phyloP scores from a whole-genome alignment of 2,113 vertebrate genomes.

The Pollimyrus isidori region DNA sequence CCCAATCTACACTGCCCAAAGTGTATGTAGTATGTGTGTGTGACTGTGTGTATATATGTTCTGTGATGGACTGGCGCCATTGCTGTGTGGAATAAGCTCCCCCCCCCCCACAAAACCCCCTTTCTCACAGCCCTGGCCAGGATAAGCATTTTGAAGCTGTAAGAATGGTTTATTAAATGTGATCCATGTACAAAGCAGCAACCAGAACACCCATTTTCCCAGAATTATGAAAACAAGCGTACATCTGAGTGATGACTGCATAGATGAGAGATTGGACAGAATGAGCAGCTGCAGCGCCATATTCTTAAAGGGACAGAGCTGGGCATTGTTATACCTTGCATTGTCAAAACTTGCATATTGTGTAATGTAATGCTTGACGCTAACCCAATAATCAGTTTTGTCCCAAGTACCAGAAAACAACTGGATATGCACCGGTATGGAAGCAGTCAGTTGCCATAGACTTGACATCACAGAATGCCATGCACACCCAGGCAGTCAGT shows the following conservation, averaged over 20 bases:
- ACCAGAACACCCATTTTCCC: not conserved
- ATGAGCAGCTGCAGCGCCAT: not conserved
- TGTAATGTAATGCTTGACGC: not conserved
- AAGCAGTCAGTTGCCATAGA: not conserved
- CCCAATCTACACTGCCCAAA: not conserved
- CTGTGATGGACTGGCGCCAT: not conserved
- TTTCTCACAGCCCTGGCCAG: not conserved
- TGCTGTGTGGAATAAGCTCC: not conserved
- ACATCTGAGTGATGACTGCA: not conserved
- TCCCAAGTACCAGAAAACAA: not conserved
- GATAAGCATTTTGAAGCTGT: not conserved
- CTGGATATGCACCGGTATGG: not conserved
- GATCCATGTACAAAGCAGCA: not conserved
- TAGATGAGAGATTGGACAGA: not conserved
- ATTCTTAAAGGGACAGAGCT: not conserved
- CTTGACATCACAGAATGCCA: not conserved
- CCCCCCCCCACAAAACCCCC: not conserved
- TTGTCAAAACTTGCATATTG: not conserved
- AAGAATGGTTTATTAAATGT: not conserved
- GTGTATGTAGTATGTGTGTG: not conserved
- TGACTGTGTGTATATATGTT: not conserved
- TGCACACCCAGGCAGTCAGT: not conserved
- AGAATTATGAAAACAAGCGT: not conserved
- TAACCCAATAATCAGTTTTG: not conserved
- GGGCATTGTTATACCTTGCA: not conserved